Evolutionary conservation across 1,140 invertebrate species (phyloP).

Genomic region (Polypedilum pembai): DNA sequence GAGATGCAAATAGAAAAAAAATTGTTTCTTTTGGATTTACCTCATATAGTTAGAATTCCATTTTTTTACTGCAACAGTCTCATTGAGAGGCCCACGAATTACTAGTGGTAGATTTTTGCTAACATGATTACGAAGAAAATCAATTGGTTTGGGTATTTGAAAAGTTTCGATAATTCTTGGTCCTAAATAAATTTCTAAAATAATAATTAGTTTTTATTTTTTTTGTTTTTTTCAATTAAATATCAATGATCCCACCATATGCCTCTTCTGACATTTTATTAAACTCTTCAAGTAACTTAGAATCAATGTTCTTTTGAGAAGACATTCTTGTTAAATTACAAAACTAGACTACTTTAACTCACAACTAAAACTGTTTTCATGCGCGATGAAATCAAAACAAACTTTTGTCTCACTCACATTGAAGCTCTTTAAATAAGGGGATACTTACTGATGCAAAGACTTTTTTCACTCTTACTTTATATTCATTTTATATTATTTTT

Average conservation of each 20-base stretch:
- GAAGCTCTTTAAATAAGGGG: too few relatives aligned
- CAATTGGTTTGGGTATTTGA: slow-evolving; percentile 42
- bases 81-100: slow-evolving; percentile 49
- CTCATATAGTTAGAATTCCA: slow-evolving; percentile 57
- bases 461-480: too few relatives aligned
- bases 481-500: too few relatives aligned
- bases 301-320: background rate
- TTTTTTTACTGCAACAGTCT: slow-evolving; percentile 55
- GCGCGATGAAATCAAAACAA: background rate
- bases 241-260: background rate
- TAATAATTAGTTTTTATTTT: background rate
- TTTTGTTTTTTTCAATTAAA: background rate
- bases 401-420: background rate
- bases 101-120: slow-evolving; percentile 59
- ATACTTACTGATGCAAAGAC: too few relatives aligned
- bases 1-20: background rate
- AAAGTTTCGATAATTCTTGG: slow-evolving; percentile 35
- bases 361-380: background rate
- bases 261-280: slow-evolving; percentile 13
- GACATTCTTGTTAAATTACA: background rate
- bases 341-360: background rate
- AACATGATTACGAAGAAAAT: slow-evolving; percentile 59
- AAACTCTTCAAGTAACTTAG: background rate
- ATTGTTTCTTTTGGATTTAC: slow-evolving; percentile 35
- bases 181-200: slow-evolving; percentile 37